Conservation (phyloP, 1,140 invertebrate genomes). For the Bombus cullumanus region DNA sequence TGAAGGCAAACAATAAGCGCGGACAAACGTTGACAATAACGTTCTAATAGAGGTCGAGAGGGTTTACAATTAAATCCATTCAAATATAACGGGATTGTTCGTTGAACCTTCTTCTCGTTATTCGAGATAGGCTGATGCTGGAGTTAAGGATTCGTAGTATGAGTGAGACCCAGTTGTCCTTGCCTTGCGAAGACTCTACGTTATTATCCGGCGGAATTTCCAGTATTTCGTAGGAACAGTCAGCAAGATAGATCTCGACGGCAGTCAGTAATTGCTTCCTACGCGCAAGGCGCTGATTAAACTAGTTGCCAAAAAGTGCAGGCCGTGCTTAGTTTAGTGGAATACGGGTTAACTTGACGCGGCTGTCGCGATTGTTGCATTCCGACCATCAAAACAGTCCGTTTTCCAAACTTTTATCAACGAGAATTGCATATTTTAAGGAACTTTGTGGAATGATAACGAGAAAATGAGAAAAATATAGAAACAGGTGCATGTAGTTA, state of each 20-base stretch:
- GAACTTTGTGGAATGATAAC: no score
- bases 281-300: conserved; percentile 55
- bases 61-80: conserved; percentile 47
- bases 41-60: conserved; percentile 17
- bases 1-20: conserved; percentile 20
- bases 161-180: conserved; percentile 8
- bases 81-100: conserved; percentile 38
- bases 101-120: conserved; percentile 37
- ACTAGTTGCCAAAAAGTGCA: conserved; percentile 53
- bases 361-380: neutral
- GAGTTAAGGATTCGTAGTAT: conserved; percentile 20
- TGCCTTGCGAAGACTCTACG: neutral
- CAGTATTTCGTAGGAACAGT: conserved; percentile 29
- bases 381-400: conserved; percentile 8
- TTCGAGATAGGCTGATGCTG: neutral
- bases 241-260: conserved; percentile 40
- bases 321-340: conserved; percentile 7
- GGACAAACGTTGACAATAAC: conserved; percentile 1
- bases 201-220: conserved; percentile 39
- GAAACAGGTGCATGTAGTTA: no score
- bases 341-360: conserved; percentile 5
- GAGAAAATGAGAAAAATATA: neutral
- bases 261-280: conserved; percentile 46
- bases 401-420: neutral
- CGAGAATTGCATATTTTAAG: no score